Conservation (phyloP, 2,113 vertebrate species). For the Raja brachyura region DNA sequence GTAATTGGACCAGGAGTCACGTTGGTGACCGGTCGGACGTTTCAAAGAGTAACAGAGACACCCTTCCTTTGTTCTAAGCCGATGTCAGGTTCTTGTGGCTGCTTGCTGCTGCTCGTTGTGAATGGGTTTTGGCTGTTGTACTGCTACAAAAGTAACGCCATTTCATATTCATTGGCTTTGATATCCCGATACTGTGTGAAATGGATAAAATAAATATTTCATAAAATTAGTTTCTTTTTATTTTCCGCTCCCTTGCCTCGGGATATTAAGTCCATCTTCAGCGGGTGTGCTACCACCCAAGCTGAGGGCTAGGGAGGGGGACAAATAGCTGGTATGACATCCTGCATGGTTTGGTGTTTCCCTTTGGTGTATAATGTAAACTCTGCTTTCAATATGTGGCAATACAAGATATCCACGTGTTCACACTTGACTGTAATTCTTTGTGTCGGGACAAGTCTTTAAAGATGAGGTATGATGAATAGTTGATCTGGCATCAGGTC, state of each 20-base stretch:
- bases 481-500: not conserved
- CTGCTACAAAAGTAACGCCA: not conserved
- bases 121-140: not conserved
- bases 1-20: not conserved
- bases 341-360: not conserved
- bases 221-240: not conserved
- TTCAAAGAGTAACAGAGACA: not conserved
- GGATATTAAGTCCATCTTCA: not conserved
- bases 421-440: not conserved
- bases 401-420: not conserved
- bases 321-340: not conserved
- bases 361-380: not conserved
- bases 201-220: not conserved
- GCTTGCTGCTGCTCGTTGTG: not conserved
- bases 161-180: not conserved
- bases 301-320: not conserved
- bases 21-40: no score
- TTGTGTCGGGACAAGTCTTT: not conserved
- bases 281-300: not conserved
- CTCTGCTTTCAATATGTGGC: not conserved
- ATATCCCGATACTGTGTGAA: not conserved
- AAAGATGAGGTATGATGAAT: not conserved
- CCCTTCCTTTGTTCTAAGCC: no score
- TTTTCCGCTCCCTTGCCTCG: not conserved
- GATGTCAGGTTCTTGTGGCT: not conserved